Conservation (phyloP, 2,113 vertebrate genomes). For the Himantopus leucocephalus region DNA sequence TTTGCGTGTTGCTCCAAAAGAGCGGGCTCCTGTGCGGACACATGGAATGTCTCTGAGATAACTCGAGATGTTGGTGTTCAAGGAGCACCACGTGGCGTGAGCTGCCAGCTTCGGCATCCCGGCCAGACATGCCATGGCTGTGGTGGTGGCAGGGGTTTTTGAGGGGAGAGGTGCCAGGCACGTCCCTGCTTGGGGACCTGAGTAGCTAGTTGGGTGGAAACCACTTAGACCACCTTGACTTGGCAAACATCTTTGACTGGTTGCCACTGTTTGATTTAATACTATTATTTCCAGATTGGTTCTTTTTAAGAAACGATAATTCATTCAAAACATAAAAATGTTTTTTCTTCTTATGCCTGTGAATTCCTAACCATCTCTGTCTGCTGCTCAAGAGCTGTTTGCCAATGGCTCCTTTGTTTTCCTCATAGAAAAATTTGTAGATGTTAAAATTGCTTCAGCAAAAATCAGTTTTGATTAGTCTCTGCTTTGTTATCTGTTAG, state of each 20-base stretch:
- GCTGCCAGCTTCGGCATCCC: not conserved
- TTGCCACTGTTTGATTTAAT: not conserved
- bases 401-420: not conserved
- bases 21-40: rapidly evolving
- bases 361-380: not conserved
- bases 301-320: not conserved
- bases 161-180: rapidly evolving
- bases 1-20: not conserved
- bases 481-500: not conserved
- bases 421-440: not conserved
- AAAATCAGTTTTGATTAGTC: not conserved
- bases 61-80: not conserved
- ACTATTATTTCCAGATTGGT: not conserved
- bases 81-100: rapidly evolving
- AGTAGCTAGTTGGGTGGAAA: not conserved
- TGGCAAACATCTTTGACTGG: not conserved
- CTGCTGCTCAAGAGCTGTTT: not conserved
- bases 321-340: not conserved
- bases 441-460: not conserved
- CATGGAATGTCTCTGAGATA: rapidly evolving
- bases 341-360: not conserved
- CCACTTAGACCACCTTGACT: not conserved
- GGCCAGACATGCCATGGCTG: rapidly evolving
- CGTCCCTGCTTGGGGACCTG: not conserved
- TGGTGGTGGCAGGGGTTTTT: too few relatives aligned